These are phyloP conservation scores for Crenichthys baileyi DNA, from an alignment of 2,797 vertebrate genomes.

Conservation along the genomic window DNA sequence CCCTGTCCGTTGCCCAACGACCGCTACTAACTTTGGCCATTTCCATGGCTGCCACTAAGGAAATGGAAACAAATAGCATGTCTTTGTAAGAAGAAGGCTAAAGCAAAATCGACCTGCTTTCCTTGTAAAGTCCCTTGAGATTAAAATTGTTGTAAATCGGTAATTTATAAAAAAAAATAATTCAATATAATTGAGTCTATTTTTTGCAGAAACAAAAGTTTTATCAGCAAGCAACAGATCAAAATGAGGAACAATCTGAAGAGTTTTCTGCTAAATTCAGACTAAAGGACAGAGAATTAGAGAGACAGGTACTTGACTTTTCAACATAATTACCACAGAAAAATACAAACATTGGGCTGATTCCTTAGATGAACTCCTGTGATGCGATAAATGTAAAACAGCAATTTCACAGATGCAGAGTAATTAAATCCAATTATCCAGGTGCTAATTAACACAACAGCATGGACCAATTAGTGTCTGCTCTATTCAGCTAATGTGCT, in stretches of 20 bases:
- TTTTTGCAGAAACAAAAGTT: too few species aligned
- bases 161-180: neutral
- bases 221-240: neutral
- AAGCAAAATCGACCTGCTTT: neutral
- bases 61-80: neutral
- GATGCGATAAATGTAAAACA: neutral
- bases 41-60: neutral
- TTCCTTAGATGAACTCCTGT: neutral
- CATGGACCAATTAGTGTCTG: neutral
- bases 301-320: neutral
- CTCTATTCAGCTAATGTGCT: neutral
- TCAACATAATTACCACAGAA: neutral
- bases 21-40: neutral
- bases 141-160: neutral
- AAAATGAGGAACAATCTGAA: neutral
- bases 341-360: neutral
- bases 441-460: constrained; percentile 22
- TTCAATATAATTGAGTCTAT: neutral
- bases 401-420: constrained; percentile 3
- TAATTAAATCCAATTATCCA: constrained; percentile 32
- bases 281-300: neutral
- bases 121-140: neutral
- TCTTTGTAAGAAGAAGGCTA: neutral
- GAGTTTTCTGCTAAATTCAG: neutral
- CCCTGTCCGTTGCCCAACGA: too few species aligned